phyloP scores from a whole-genome alignment of 1,140 invertebrate species.

The Macrobrachium nipponense region DNA sequence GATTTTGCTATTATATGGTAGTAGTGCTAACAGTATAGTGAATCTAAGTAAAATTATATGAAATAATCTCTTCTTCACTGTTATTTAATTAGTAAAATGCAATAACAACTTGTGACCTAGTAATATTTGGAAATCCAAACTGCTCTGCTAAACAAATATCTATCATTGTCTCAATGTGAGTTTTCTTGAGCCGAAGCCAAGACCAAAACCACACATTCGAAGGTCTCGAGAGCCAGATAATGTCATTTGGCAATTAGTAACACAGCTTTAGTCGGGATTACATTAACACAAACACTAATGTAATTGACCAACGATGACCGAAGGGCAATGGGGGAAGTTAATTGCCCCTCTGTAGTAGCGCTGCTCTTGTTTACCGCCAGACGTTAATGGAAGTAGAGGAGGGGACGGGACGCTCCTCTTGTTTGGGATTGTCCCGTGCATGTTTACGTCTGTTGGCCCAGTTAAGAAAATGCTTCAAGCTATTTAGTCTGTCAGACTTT shows the following conservation, averaged over 20 bases:
- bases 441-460: not conserved
- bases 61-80: no score
- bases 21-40: no score
- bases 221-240: constrained; percentile 13
- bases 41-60: no score
- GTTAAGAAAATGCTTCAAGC: not conserved
- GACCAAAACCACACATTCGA: not conserved
- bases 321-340: constrained; percentile 54
- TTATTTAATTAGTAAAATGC: no score
- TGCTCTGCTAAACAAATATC: no score
- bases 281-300: constrained; percentile 59
- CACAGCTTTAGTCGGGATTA: constrained; percentile 59
- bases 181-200: not conserved
- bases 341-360: constrained; percentile 41
- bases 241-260: constrained; percentile 60
- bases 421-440: not conserved
- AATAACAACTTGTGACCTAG: no score
- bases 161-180: no score
- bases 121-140: no score
- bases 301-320: constrained; percentile 57
- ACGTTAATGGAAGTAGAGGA: not conserved
- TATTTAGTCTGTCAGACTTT: not conserved
- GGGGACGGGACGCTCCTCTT: not conserved
- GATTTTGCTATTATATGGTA: no score
- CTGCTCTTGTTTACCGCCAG: constrained; percentile 15